These are phyloP conservation scores for Pseudorhombus dupliciocellatus DNA, from an alignment of 2,113 vertebrate species.

Conservation along the genomic window DNA sequence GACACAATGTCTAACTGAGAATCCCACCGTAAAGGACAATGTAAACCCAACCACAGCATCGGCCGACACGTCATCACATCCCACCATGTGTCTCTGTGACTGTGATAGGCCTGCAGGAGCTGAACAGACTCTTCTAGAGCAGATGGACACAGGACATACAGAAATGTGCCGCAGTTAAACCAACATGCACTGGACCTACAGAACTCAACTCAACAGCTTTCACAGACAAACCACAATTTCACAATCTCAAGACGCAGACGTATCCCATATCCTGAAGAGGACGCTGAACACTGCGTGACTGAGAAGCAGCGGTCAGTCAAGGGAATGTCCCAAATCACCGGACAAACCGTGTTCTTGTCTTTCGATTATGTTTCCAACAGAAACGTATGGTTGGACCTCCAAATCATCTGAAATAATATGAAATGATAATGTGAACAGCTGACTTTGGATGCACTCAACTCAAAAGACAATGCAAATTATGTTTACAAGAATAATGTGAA, in stretches of 20 bases:
- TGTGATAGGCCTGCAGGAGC: slow-evolving; percentile 46
- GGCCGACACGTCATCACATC: slow-evolving; percentile 20
- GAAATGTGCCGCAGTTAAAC: slow-evolving; percentile 40
- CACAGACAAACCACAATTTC: slow-evolving; percentile 13
- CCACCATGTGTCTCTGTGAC: slow-evolving; percentile 41
- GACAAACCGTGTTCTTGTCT: slow-evolving; percentile 1
- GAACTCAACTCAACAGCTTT: slow-evolving; percentile 26
- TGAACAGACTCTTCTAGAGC: background rate
- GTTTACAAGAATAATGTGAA: slow-evolving; percentile 72
- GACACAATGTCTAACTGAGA: slow-evolving; percentile 94
- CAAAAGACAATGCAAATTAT: slow-evolving; percentile 58
- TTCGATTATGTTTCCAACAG: slow-evolving; percentile 18
- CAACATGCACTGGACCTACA: slow-evolving; percentile 45
- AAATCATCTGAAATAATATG: background rate
- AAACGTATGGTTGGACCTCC: slow-evolving; percentile 19
- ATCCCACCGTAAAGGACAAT: slow-evolving; percentile 10
- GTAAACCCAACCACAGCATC: slow-evolving; percentile 15
- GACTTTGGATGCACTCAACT: slow-evolving; percentile 31
- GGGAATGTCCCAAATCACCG: slow-evolving; percentile 8
- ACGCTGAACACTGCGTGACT: background rate
- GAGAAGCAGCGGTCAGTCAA: slow-evolving; percentile 8
- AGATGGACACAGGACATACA: slow-evolving; percentile 28
- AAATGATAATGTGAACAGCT: slow-evolving; percentile 27
- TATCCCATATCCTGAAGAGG: background rate
- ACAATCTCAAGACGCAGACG: slow-evolving; percentile 3